These are phyloP conservation scores for Poicephalus gulielmi DNA, from an alignment of 2,113 vertebrate species.

Conservation along the genomic window DNA sequence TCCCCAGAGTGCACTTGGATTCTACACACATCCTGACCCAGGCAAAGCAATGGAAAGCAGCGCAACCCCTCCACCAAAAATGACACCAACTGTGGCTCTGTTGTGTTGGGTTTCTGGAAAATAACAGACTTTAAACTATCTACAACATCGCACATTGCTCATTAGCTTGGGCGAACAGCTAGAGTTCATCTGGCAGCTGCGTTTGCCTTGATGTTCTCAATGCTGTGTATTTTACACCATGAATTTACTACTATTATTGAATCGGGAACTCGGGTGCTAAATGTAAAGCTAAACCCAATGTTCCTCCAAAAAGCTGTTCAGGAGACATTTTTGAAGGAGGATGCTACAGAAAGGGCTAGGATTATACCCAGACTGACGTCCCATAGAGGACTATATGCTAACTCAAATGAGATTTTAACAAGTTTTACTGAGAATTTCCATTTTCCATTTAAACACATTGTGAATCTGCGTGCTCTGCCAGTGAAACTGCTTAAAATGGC, in stretches of 20 bases:
- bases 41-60: not conserved
- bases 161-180: not conserved
- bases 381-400: not conserved
- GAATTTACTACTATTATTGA: not conserved
- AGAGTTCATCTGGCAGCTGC: not conserved
- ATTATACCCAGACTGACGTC: not conserved
- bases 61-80: not conserved
- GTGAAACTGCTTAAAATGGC: conserved; percentile 64
- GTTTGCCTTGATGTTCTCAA: not conserved
- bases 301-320: not conserved
- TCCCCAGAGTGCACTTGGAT: not conserved
- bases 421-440: conserved; percentile 57
- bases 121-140: not conserved
- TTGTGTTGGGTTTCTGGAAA: not conserved
- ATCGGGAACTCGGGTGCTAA: not conserved
- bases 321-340: not conserved
- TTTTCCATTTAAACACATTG: conserved; percentile 60
- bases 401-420: conserved; percentile 49
- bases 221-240: not conserved
- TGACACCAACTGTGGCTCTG: not conserved
- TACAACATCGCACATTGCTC: not conserved
- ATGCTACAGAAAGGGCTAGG: not conserved
- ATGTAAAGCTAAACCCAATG: not conserved
- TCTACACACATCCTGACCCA: not conserved
- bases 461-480: conserved; percentile 7